Evolutionary conservation across 2,113 vertebrate species (phyloP), one percentile per base, ranked within the genome.

Genomic region (Sebastes fasciatus): DNA sequence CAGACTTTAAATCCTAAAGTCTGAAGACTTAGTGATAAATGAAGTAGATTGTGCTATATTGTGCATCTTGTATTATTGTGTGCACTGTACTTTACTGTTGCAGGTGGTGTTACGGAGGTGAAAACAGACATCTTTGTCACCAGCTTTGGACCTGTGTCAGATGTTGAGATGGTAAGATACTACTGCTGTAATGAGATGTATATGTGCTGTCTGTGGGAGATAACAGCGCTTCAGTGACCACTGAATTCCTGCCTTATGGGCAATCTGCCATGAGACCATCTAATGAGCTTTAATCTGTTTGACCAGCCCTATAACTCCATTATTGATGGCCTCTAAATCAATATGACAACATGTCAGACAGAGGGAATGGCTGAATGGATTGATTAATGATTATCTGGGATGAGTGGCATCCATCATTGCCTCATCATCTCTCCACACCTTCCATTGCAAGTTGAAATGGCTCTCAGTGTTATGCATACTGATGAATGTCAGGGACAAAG

Each of bases 111-210:
- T 48, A 96, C 95, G 6, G 96, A 96, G 88, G 94, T 96, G 79
- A 96, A 96, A 92, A 96, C 95, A 2, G 95, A 96, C 83, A 94
- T 96, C 80, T 96, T 96, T 90, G 95, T 96, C 71, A 96, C 95
- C 67, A 96, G 96, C 80, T 96, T 96, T 86, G 96, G 96, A 82
- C 96, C 96, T 0, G 96, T 96, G 48, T 96, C 96, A 80, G 95
- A 96, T 88, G 91, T 96, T 60, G 93, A 96, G 61, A 96, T 95
- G 96, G 96, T 96, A 86, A 86, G 91, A 81, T 77, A 68, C n/a
- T 17, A 4, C 52, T 77, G 57, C 61, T 80, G 34, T 80, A 40
- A 66, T 65, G 43, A 83, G 45, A 60, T 67, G 13, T 64, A 5
- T 61, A 74, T 64, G 45, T 75, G 63, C 21, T 82, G 79, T 82